Evolutionary conservation across 2,888 invertebrate genomes (phyloP), one percentile per base, ranked within the genome.

Genomic region (Lepas anatifera): DNA sequence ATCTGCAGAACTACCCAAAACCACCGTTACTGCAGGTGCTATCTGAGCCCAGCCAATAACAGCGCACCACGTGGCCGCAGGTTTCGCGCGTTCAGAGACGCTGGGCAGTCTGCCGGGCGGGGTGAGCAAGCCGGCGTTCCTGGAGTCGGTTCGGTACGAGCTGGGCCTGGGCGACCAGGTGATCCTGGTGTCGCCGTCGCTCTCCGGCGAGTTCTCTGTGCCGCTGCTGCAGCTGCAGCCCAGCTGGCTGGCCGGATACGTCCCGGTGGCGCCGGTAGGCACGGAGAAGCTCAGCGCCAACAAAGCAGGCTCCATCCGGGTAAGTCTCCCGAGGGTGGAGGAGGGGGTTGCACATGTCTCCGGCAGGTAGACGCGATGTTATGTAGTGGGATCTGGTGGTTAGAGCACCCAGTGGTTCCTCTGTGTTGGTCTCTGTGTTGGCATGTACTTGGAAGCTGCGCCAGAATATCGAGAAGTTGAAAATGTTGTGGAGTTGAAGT

Each of bases 141-240:
- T 70, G 27, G 50, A 63, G 50, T 22, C 70, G 13, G 70, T 70
- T 16, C 46, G 43, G 48, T n/a, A 46, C 64, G 67, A 64, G 48
- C 67, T 70, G 25, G n/a, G 35, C 18, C 37, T 35, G 16, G 70
- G 50, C n/a, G 35, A 48, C 27, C 46, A 46, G 46, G 79, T 83
- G 6, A 74, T 83, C 4, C 74, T 83, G 29, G 77, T 83, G 11
- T 79, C 80, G 64, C 83, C 83, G 0, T 83, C 83, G 3, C 81
- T 82, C 81, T 81, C 81, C 74, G 83, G 83, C 3, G 69, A 73
- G 8, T 83, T 77, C 74, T 76, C 81, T 10, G 74, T 83, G 35
- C 80, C 81, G 1, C 80, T 78, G 74, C 70, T 83, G 37, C 77
- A 79, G 72, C 74, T 76, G 39, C 73, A 79, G 50, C 78, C 70